Conservation (phyloP, 2,888 invertebrate genomes). For the Eupithecia subfuscata region DNA sequence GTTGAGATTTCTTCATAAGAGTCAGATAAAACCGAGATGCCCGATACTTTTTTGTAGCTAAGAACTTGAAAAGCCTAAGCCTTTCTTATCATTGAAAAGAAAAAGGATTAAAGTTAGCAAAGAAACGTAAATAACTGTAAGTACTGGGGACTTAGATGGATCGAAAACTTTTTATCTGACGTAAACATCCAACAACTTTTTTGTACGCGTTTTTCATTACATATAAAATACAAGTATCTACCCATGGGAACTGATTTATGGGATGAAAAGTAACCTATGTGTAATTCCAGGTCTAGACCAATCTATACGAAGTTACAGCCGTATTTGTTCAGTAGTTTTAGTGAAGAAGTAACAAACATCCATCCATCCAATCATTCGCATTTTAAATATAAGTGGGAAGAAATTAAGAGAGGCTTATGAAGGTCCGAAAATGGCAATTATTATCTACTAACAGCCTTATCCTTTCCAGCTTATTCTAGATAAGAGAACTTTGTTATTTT, state of each 20-base stretch:
- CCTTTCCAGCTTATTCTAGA: too few relatives aligned
- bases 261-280: neutral
- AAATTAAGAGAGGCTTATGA: neutral
- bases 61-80: slow-evolving; percentile 46
- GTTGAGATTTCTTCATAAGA: neutral
- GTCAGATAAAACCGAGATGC: slow-evolving; percentile 3
- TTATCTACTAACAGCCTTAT: neutral
- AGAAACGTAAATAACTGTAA: slow-evolving; percentile 62
- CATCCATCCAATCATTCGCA: neutral
- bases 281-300: too few relatives aligned
- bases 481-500: too few relatives aligned
- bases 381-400: neutral
- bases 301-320: neutral
- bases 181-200: slow-evolving; percentile 53
- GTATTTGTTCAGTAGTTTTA: neutral
- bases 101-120: slow-evolving; percentile 57
- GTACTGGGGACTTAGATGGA: slow-evolving; percentile 53
- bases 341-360: neutral
- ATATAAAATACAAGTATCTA: neutral
- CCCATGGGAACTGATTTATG: neutral
- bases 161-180: slow-evolving; percentile 59
- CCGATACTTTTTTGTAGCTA: slow-evolving; percentile 15
- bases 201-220: slow-evolving; percentile 23
- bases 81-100: slow-evolving; percentile 55
- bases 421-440: neutral